Evolutionary conservation across 1,140 invertebrate species (phyloP), one percentile per base, ranked within the genome.

Genomic region (Calliopsis andreniformis): DNA sequence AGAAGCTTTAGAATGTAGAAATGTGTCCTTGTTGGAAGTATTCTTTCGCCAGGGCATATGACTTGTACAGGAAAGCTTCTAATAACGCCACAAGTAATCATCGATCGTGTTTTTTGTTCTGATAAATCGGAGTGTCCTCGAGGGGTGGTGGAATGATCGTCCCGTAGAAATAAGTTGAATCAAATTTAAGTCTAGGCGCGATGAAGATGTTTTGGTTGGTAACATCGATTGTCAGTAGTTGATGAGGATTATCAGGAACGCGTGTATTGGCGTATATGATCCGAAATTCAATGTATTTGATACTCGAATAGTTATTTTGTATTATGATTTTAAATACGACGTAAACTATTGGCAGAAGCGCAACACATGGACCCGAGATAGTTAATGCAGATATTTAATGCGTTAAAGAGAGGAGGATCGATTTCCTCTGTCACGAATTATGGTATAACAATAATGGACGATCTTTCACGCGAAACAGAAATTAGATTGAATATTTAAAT

Each of bases 71-170:
- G n/a, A n/a, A n/a, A n/a, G n/a, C n/a, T n/a, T n/a, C n/a, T n/a
- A n/a, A n/a, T n/a, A n/a, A n/a, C n/a, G n/a, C n/a, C n/a, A n/a
- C n/a, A n/a, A n/a, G n/a, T n/a, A n/a, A n/a, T n/a, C n/a, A 23
- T 70, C 43, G 16, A 43, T 69, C 39, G 59, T 79, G 66, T 56
- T 45, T 42, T 47, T 25, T 16, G 39, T 75, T 75, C 63, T 56
- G 28, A 28, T 47, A 67, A 56, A 67, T 75, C 42, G 18, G 25
- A 10, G n/a, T 28, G 32, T 45, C 20, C n/a, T n/a, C n/a, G n/a
- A n/a, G n/a, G n/a, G n/a, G n/a, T n/a, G n/a, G n/a, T n/a, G n/a
- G n/a, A n/a, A 47, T 53, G 42, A 18, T 71, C 53, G 53, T 58
- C 18, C 30, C 18, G n/a, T 35, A 58, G 30, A 42, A 32, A 51